Evolutionary conservation across 2,888 invertebrate genomes (phyloP), one percentile per base, ranked within the genome.

Genomic region (Lordiphosa fenestrarum): DNA sequence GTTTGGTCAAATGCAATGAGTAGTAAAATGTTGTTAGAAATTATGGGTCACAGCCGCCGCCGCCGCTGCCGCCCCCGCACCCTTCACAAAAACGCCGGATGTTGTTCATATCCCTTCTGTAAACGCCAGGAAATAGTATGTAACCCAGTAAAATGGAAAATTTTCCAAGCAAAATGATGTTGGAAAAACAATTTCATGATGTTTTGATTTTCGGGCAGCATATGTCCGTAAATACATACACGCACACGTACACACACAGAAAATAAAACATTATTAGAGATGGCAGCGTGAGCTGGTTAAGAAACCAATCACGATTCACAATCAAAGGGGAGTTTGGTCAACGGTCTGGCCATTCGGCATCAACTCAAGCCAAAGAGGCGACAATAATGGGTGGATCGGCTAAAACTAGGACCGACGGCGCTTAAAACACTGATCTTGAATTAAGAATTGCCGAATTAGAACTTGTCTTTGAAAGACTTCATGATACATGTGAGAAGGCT

Each of bases 71-170:
- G 0, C 15, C 15, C 4, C 25, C 12, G 9, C 10, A 13, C 36
- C 35, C 47, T 5, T 6, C 70, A 70, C 70, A 70, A 9, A 66
- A 65, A 48, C 60, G 78, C 76, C 86, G 86, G 86, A 86, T 84
- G 87, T 87, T 85, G 84, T 78, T 77, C 84, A 84, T 87, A 85
- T 87, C 87, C 86, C 75, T 71, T 86, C 69, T 75, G 78, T 85
- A 85, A 85, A 86, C 83, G 84, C 73, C 81, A 84, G 87, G 87
- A 87, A 86, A 85, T 86, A 74, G 55, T 64, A 52, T 44, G 13
- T 25, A n/a, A 23, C 36, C 53, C 57, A 50, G 54, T 49, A 53
- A 69, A 69, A 56, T 60, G 59, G 58, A 66, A 69, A 66, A 60
- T 69, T 48, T 66, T 61, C 66, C 64, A 54, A 68, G 53, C 61